Base-by-base conservation (phyloP, 1,140 invertebrate genomes). In the Bombus waltoni region DNA sequence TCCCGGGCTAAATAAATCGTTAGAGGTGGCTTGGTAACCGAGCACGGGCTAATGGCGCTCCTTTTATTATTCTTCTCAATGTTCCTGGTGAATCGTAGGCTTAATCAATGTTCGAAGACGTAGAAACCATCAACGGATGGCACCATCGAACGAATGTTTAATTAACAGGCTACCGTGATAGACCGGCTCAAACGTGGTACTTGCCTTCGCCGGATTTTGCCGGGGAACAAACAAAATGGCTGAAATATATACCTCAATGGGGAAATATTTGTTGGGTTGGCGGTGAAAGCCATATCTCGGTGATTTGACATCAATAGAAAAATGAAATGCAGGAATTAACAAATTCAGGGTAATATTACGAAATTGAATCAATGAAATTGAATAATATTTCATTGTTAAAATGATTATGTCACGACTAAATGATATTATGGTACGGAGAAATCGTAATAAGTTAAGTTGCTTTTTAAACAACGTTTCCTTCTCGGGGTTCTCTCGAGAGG, bases 1-100 rank as follows among this genome's bases (percentile, higher is more conserved):
- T 71, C 71, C 68, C 32, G 59, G 59, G 75, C 68, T 80, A 91
- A 90, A 89, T 89, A 83, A 83, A 88, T 89, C 74, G 65, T 90
- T 78, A 75, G 59, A 76, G 72, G 28, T 47, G 53, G 62, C 53
- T 65, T 42, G 62, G 75, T 88, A 65, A 32, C 66, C 80, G 86
- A 82, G 47, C 72, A 75, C 76, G 42, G 35, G 81, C 78, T 85
- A 82, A 82, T 87, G 81, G 87, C 81, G 71, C 42, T 71, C 53
- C 47, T 42, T 62, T 87, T 83, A 38, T 80, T 87, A 85, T 85
- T 81, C 42, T 65, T 59, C 22, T n/a, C 44, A 28, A 10, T n/a
- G 35, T 81, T n/a, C 78, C 38, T 65, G 66, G 2, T 4, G 70
- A 68, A 72, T 59, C 57, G n/a, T 40, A 9, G 32, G 10, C 8